Base-by-base conservation (phyloP, 2,113 vertebrate genomes). In the Rynchops niger region DNA sequence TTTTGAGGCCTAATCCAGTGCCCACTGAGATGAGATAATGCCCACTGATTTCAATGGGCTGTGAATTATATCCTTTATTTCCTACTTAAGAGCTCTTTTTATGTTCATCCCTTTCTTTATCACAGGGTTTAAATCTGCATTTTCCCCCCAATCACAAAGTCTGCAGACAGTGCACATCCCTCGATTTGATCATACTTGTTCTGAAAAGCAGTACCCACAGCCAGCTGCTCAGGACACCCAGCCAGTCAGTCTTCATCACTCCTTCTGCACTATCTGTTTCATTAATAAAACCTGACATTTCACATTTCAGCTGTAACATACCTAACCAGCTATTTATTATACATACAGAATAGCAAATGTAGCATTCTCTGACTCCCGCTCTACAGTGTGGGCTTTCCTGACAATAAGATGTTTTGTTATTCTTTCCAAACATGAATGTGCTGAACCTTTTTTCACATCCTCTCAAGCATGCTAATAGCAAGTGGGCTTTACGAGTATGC, bases 261-360 rank as follows among this genome's bases (percentile, higher is more conserved):
- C 66, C 40, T 91, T 36, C 82, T 52, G 34, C 55, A 50, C 82
- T 62, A 45, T 80, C 82, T 90, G 50, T 52, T 97, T 82, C 92
- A 83, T 96, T 98, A 98, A 97, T 97, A 95, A 97, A 94, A 96
- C 10, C 69, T 96, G 97, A 90, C 97, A 97, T 87, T 97, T 97
- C 92, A 96, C 71, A 93, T 97, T 95, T 82, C 61, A 89, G n/a
- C 56, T 86, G 79, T 88, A 96, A 95, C 47, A 40, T 27, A 93
- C 86, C 93, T 95, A 97, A 95, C 62, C 82, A 94, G 69, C 79
- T 88, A 81, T 42, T 85, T 78, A 84, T 95, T 86, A 93, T 88
- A 96, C 59, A 92, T 63, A 86, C 47, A 90, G 72, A 97, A 97
- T 22, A 84, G 86, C 45, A 86, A 88, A 90, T 29, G 17, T 40